Conservation (phyloP, 2,888 invertebrate genomes). For the Dasypogon diadema region DNA sequence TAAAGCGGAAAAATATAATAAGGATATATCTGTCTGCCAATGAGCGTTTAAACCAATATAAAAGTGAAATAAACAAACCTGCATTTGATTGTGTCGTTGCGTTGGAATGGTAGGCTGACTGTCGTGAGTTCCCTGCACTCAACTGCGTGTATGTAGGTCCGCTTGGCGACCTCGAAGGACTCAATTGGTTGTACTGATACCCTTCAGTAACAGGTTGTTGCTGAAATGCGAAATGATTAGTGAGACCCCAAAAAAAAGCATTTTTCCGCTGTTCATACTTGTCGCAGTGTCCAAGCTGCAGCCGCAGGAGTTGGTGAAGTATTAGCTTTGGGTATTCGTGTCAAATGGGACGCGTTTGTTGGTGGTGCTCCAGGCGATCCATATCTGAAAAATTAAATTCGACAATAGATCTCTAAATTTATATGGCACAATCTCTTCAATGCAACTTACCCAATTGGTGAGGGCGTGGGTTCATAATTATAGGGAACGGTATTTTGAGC, state of each 20-base stretch:
- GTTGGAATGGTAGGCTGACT: slow-evolving; percentile 67
- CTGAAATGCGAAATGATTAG: too few species aligned
- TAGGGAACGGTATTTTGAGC: slow-evolving; percentile 78
- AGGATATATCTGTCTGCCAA: too few species aligned
- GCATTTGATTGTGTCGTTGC: slow-evolving; percentile 60
- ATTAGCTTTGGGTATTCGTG: slow-evolving; percentile 76
- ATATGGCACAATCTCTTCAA: slow-evolving; percentile 46
- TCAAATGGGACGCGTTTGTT: slow-evolving; percentile 72
- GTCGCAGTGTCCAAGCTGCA: slow-evolving; percentile 75
- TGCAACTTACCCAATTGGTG: slow-evolving; percentile 69
- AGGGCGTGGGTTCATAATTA: slow-evolving; percentile 81
- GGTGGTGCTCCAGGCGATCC: slow-evolving; percentile 75
- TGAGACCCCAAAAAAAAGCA: not conserved
- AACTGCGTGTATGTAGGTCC: slow-evolving; percentile 86
- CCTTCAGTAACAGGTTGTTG: slow-evolving; percentile 78
- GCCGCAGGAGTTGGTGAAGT: slow-evolving; percentile 80
- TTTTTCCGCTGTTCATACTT: slow-evolving; percentile 64
- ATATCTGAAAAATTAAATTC: slow-evolving; percentile 56
- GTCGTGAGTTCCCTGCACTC: slow-evolving; percentile 75
- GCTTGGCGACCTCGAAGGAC: slow-evolving; percentile 85
- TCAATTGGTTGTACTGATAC: slow-evolving; percentile 78
- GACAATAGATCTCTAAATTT: not conserved
- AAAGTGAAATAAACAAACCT: too few species aligned
- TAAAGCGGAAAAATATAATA: too few species aligned
- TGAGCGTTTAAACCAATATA: too few species aligned